Evolutionary conservation across 2,888 invertebrate genomes (phyloP).

Genomic region (Polia nebulosa): DNA sequence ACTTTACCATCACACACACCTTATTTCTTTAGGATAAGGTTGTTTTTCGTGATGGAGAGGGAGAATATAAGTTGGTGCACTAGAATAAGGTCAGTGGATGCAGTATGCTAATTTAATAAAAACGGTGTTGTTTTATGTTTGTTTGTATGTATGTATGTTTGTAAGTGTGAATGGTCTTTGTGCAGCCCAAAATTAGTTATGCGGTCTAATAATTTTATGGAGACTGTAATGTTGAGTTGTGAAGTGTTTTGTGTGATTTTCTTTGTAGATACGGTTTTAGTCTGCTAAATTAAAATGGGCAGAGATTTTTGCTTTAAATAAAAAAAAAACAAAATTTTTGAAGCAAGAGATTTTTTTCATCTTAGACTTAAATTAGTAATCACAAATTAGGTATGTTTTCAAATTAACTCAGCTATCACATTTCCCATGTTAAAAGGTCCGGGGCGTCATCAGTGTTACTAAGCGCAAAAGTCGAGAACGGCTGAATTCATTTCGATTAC

Average conservation of each 20-base stretch:
- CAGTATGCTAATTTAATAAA: conserved; percentile 82
- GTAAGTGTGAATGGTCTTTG: conserved; percentile 52
- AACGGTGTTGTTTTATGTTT: conserved; percentile 63
- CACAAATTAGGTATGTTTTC: too few species aligned
- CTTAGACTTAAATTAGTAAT: too few species aligned
- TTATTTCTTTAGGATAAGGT: conserved; percentile 48
- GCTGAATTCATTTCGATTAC: too few species aligned
- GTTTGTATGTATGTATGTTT: conserved; percentile 23
- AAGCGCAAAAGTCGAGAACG: too few species aligned
- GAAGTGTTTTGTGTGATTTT: not conserved
- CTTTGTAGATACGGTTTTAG: too few species aligned
- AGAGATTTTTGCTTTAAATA: too few species aligned
- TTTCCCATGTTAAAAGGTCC: too few species aligned
- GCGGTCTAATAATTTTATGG: conserved; percentile 58
- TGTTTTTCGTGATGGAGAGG: not conserved
- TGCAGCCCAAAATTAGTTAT: conserved; percentile 41
- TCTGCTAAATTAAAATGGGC: too few species aligned
- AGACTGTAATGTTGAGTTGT: conserved; percentile 1
- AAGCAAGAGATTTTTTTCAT: too few species aligned
- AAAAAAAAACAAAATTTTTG: too few species aligned
- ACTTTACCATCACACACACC: not conserved
- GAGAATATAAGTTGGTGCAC: conserved; percentile 29
- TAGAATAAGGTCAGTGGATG: conserved; percentile 76
- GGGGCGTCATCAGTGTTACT: too few species aligned
- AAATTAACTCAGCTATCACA: too few species aligned